phyloP scores from a whole-genome alignment of 2,113 vertebrate genomes.

The Eulemur rufifrons region DNA sequence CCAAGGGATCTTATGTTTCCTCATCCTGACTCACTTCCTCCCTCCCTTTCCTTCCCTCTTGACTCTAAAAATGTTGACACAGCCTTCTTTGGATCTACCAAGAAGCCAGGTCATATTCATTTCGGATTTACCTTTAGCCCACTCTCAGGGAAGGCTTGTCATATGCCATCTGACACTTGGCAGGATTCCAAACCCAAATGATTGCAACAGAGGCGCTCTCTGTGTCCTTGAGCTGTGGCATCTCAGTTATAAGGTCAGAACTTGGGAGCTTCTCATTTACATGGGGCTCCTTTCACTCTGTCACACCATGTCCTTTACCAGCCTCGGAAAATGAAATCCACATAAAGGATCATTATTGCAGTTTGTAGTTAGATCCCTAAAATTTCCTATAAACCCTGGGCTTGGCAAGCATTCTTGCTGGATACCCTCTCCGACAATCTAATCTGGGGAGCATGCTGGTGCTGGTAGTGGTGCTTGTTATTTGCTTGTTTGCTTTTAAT shows the following conservation, averaged over 20 bases:
- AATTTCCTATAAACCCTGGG: background rate
- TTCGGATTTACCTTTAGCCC: background rate
- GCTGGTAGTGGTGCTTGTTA: background rate
- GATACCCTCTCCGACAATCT: background rate
- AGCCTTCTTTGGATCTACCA: constrained; percentile 19
- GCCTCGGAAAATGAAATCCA: background rate
- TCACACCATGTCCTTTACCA: background rate
- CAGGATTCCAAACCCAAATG: constrained; percentile 5
- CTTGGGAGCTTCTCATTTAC: background rate
- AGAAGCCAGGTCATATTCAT: background rate
- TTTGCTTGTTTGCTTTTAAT: constrained; percentile 34
- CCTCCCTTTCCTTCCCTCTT: background rate
- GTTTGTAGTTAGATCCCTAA: background rate
- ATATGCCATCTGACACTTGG: background rate
- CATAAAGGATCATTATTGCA: background rate
- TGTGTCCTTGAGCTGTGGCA: background rate
- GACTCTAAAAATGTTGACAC: constrained; percentile 39
- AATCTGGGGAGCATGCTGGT: background rate
- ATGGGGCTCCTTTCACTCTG: background rate
- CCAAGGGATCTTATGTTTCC: background rate
- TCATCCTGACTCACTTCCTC: background rate
- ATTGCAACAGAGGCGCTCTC: background rate
- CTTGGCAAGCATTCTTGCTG: background rate
- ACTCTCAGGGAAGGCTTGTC: background rate
- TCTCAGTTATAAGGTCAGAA: background rate